Evolutionary conservation across 1,140 invertebrate genomes (phyloP), one percentile per base, ranked within the genome.

Genomic region (Paraescarpia echinospica): DNA sequence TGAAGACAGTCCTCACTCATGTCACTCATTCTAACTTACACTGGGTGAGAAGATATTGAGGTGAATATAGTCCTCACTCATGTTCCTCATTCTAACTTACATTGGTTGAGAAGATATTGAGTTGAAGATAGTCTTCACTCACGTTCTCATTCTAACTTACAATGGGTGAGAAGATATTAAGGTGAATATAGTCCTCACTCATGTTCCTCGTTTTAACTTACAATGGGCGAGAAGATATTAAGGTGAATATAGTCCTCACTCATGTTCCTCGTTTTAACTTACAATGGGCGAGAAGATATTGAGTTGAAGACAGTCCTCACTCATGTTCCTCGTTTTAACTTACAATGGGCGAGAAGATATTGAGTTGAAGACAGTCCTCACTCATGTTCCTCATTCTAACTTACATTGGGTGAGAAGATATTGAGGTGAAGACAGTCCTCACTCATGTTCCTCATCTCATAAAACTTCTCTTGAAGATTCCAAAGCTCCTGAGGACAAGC

Each of bases 361-460:
- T 93, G 18, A 93, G 41, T 90, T 93, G 93, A 8, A 93, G 91
- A 59, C 93, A 93, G 91, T 93, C 92, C 88, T 93, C 93, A 35
- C 34, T 89, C 59, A 92, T 93, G 92, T 93, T 93, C 35, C 93
- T 35, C 22, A 27, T 8, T 77, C 14, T 33, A 89, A 92, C 77
- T 92, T 91, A 93, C 90, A 93, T 93, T 93, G 6, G 93, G 93
- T 48, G 92, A 59, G 92, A 93, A 93, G 34, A 93, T 93, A 89
- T 93, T 93, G 18, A 93, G 89, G 92, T 93, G 93, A 9, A 93
- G 91, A 59, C 93, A 93, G 91, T 93, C 92, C 89, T 93, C 93
- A 77, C 51, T 92, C 77, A 92, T 93, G 93, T 93, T 93, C 35
- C 92, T 35, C 35, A 33, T 33, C 5, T 91, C 34, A 59, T 92